phyloP scores from a whole-genome alignment of 2,797 vertebrate species.

The Liparis tanakae region DNA sequence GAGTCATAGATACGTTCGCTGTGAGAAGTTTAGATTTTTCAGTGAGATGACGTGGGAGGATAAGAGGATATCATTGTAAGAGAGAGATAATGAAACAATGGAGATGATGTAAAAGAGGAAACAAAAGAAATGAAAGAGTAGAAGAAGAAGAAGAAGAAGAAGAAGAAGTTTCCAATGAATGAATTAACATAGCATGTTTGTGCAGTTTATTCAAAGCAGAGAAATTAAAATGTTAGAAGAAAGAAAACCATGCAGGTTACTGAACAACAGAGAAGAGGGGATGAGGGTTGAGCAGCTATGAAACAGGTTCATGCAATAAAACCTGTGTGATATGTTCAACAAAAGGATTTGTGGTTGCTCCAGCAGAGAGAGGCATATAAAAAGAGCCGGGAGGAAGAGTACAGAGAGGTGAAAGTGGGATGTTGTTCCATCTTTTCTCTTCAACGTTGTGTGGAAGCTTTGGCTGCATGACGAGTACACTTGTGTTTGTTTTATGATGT shows the following conservation, averaged over 20 bases:
- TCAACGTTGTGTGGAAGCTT: slow-evolving; percentile 36
- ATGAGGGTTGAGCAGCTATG: slow-evolving; percentile 25
- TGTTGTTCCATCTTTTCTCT: slow-evolving; percentile 62
- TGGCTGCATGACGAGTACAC: slow-evolving; percentile 61
- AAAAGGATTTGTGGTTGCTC: slow-evolving; percentile 45
- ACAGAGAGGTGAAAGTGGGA: slow-evolving; percentile 40
- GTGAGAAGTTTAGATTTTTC: slow-evolving; percentile 63
- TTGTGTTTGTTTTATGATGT: slow-evolving; percentile 52
- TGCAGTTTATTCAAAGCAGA: slow-evolving; percentile 43
- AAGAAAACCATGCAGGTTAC: slow-evolving; percentile 50
- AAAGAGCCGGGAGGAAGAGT: slow-evolving; percentile 45
- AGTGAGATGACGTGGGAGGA: slow-evolving; percentile 66
- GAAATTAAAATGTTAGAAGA: slow-evolving; percentile 28
- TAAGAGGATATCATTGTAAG: slow-evolving; percentile 68
- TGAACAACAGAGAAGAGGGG: slow-evolving; percentile 14
- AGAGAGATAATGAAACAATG: slow-evolving; percentile 69
- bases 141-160: slow-evolving; percentile 37
- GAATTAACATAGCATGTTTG: slow-evolving; percentile 47
- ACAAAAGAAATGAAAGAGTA: slow-evolving; percentile 7
- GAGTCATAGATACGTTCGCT: slow-evolving; percentile 63
- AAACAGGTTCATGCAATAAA: slow-evolving; percentile 52
- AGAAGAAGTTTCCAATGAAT: slow-evolving; percentile 53
- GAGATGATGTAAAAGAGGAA: slow-evolving; percentile 52
- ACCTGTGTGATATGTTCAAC: slow-evolving; percentile 52
- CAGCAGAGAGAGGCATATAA: slow-evolving; percentile 55